phyloP scores from a whole-genome alignment of 2,888 invertebrate species.

The Ophonus ardosiacus region DNA sequence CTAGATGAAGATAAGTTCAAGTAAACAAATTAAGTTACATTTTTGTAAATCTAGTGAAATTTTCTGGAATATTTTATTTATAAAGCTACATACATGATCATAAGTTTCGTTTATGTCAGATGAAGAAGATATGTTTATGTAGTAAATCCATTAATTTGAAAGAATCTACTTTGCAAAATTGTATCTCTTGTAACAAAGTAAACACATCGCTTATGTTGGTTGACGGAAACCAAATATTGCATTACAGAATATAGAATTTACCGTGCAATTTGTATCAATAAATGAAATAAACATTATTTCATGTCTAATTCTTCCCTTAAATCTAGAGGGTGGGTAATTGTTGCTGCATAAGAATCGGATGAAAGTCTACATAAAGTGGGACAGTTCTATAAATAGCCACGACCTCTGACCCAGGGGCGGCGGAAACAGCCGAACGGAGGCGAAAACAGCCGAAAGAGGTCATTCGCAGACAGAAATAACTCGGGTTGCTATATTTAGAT shows the following conservation, averaged over 20 bases:
- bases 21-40: no score
- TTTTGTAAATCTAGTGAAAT: no score
- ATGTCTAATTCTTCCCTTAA: neutral
- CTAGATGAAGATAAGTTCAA: no score
- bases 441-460: slow-evolving; percentile 68
- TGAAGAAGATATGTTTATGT: no score
- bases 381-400: slow-evolving; percentile 56
- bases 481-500: slow-evolving; percentile 67
- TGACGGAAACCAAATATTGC: neutral
- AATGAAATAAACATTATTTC: neutral
- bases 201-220: no score
- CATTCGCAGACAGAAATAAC: slow-evolving; percentile 69
- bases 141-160: no score
- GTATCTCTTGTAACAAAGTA: no score
- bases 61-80: no score
- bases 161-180: no score
- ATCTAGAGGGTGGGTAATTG: neutral
- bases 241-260: neutral
- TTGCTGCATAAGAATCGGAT: neutral
- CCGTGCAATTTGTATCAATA: neutral
- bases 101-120: no score
- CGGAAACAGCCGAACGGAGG: slow-evolving; percentile 54
- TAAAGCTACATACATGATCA: no score
- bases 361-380: slow-evolving; percentile 45
- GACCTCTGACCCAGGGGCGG: slow-evolving; percentile 61